Evolutionary conservation across 2,888 invertebrate genomes (phyloP).

Genomic region (Conistra vaccinii): DNA sequence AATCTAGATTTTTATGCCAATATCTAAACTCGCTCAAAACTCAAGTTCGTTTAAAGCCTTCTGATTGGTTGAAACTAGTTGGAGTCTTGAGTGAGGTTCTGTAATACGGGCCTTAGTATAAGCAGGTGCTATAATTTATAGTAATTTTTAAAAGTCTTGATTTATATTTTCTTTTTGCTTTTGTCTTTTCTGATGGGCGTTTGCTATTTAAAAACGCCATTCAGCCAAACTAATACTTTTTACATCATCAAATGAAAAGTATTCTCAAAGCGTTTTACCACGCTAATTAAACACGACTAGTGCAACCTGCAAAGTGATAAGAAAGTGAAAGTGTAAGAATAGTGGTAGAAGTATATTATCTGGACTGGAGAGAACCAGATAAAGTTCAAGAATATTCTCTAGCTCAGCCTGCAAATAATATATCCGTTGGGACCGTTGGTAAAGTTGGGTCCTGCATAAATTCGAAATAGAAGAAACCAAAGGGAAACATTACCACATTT

Average conservation of each 20-base stretch:
- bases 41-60: too few species aligned
- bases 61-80: too few species aligned
- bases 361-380: conserved; percentile 27
- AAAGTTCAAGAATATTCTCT: conserved; percentile 24
- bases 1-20: conserved; percentile 17
- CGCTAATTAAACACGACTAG: conserved; percentile 66
- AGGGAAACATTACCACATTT: not conserved
- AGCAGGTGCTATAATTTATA: not conserved
- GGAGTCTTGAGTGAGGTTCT: too few species aligned
- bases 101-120: too few species aligned
- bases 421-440: not conserved
- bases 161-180: conserved; percentile 12
- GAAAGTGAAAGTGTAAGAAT: conserved; percentile 64
- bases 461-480: not conserved
- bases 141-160: conserved; percentile 7
- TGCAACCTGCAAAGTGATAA: conserved; percentile 52
- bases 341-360: conserved; percentile 30
- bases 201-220: conserved; percentile 23
- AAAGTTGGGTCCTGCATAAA: not conserved
- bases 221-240: conserved; percentile 38
- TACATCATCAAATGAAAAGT: conserved; percentile 45
- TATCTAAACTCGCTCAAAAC: too few species aligned
- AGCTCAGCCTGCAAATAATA: not conserved
- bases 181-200: conserved; percentile 5
- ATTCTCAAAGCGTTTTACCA: conserved; percentile 51